Conservation (phyloP, 2,113 vertebrate species). For the Lampris incognitus region DNA sequence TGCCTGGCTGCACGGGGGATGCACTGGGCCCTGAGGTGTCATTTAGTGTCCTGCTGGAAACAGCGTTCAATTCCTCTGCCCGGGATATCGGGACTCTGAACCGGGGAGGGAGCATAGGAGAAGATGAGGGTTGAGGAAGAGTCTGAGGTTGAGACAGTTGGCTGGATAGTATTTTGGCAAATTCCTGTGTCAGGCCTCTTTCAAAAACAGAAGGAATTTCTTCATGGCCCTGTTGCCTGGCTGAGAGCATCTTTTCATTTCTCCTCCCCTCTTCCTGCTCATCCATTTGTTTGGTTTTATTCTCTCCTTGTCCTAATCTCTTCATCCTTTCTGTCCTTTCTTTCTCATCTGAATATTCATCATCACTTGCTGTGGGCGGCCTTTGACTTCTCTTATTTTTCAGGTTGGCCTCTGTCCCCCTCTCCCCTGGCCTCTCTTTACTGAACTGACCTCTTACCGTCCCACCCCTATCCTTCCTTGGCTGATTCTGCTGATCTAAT, state of each 20-base stretch:
- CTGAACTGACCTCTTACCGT: neutral
- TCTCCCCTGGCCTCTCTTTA: constrained; percentile 10
- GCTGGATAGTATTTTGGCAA: constrained; percentile 66
- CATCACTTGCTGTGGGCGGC: neutral
- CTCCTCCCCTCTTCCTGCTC: constrained; percentile 2
- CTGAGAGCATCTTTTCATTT: constrained; percentile 10
- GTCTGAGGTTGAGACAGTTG: constrained; percentile 14
- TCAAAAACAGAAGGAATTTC: constrained; percentile 6
- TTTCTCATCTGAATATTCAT: constrained; percentile 10
- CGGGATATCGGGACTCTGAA: constrained; percentile 64
- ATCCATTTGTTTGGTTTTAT: neutral
- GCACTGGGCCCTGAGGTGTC: neutral
- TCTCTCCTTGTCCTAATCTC: constrained; percentile 8
- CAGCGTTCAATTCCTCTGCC: constrained; percentile 15
- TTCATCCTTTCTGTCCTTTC: neutral
- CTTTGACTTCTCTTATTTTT: neutral
- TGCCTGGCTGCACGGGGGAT: constrained; percentile 48
- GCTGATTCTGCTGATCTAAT: neutral
- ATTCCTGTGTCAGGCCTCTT: constrained; percentile 72
- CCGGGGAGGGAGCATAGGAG: constrained; percentile 44
- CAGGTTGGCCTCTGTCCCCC: constrained; percentile 4
- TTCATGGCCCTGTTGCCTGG: neutral
- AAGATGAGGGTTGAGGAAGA: constrained; percentile 20
- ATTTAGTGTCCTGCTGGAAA: constrained; percentile 10
- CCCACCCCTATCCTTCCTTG: neutral